These are phyloP conservation scores for Beris chalybata DNA, from an alignment of 2,888 invertebrate species.

Conservation along the genomic window DNA sequence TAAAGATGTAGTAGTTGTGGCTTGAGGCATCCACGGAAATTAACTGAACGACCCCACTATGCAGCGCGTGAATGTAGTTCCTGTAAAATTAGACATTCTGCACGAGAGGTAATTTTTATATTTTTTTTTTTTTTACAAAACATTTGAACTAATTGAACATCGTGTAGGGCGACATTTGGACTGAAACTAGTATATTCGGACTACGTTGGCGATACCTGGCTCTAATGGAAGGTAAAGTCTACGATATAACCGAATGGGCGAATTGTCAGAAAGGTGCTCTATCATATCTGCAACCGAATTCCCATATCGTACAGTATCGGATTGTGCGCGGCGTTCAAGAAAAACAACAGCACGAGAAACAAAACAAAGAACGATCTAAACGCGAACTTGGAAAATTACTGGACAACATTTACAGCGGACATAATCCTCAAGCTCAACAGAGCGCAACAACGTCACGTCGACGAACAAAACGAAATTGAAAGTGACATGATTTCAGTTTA, in stretches of 20 bases:
- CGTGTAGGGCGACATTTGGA: slow-evolving; percentile 90
- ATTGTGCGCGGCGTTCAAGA: slow-evolving; percentile 56
- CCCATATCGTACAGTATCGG: slow-evolving; percentile 79
- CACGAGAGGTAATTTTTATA: slow-evolving; percentile 69
- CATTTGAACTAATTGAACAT: neutral
- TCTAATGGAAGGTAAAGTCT: slow-evolving; percentile 94
- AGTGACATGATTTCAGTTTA: slow-evolving; percentile 1
- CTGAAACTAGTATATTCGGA: slow-evolving; percentile 86
- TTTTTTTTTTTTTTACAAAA: no score
- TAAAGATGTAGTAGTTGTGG: slow-evolving; percentile 89
- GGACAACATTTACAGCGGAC: slow-evolving; percentile 55
- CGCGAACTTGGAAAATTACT: slow-evolving; percentile 53
- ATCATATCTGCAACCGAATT: slow-evolving; percentile 82
- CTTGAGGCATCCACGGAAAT: slow-evolving; percentile 82
- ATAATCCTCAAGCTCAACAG: slow-evolving; percentile 50
- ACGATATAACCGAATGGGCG: slow-evolving; percentile 97
- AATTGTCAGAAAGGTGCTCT: slow-evolving; percentile 72
- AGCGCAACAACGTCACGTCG: slow-evolving; percentile 49
- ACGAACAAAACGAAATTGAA: slow-evolving; percentile 52
- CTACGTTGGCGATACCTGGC: slow-evolving; percentile 94
- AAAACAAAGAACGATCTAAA: slow-evolving; percentile 40
- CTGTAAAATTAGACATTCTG: slow-evolving; percentile 87
- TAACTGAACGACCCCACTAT: slow-evolving; percentile 84
- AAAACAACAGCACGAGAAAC: slow-evolving; percentile 50
- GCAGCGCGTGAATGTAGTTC: slow-evolving; percentile 89